Base-by-base conservation (phyloP, 2,888 invertebrate genomes). In the Byasa hedistus region DNA sequence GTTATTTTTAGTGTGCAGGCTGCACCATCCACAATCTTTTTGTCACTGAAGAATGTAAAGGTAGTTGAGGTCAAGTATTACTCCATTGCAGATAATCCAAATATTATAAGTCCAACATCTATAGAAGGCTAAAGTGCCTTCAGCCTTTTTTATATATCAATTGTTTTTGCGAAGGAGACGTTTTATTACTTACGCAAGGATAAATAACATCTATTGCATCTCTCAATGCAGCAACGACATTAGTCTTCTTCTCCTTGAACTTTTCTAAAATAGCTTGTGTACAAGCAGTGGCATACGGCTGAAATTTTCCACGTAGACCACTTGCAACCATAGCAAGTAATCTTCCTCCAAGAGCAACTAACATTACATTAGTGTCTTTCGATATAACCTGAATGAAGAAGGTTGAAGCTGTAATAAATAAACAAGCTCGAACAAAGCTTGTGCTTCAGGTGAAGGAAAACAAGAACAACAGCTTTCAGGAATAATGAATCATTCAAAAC, bases 161-260 rank as follows among this genome's bases (percentile, higher is more conserved):
- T 32, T 32, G 7, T 32, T 32, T 10, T 32, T 32, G 21, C 21
- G 32, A 39, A 57, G n/a, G 8, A 22, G 19, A 21, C 17, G 23
- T 44, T 24, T 21, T 23, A 3, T 61, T 57, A 93, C 93, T 93
- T 83, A 97, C 96, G 75, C 95, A 93, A 63, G 94, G 92, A 83
- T 96, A 98, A 71, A 97, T 94, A 51, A 96, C 97, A 89, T 99
- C 99, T 24, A 97, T 95, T 7, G 98, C 97, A 68, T 99, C 98
- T 64, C 97, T 92, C 57, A 99, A 87, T 0, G 97, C 96, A 2
- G 93, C 83, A 0, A 99, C 98, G 1, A 99, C 98, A 78, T 95
- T 96, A 2, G 95, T 93, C 79, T 99, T 99, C 92, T 98, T 99
- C 85, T 99, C 99, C 79, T 98, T 98, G 81, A 99, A 99, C 87